Conservation (phyloP, 2,113 vertebrate genomes). For the Rallus limicola region DNA sequence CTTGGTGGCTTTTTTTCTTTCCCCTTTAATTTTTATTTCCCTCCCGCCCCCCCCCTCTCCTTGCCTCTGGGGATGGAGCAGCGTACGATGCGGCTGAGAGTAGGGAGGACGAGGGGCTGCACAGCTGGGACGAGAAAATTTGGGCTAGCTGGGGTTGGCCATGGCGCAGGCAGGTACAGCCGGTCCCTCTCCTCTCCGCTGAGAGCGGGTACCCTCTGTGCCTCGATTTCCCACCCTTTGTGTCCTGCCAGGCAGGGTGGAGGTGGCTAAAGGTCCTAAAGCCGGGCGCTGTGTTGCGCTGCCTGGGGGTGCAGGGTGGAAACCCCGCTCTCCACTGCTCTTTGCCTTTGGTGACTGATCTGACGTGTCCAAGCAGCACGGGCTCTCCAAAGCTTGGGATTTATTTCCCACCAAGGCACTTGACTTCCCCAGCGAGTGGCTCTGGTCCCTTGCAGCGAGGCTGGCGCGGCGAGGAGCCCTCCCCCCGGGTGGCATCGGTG, state of each 20-base stretch:
- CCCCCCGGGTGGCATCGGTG: background rate
- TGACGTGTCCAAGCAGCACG: accelerated
- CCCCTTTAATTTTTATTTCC: background rate
- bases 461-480: background rate
- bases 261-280: background rate
- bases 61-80: background rate
- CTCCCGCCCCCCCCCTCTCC: accelerated
- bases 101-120: background rate
- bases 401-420: background rate
- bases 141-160: background rate
- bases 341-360: background rate
- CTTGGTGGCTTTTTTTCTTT: background rate
- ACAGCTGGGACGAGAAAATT: background rate
- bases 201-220: accelerated
- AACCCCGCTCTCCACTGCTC: accelerated
- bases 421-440: background rate
- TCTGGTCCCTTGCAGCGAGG: background rate
- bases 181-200: background rate
- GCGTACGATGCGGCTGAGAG: background rate
- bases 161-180: accelerated
- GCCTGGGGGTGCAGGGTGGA: background rate
- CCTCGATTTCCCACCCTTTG: accelerated
- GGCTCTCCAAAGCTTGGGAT: background rate
- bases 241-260: background rate
- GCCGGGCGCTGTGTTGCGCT: background rate